Conservation (phyloP, 2,888 invertebrate species). For the Leptopterna dolabrata region DNA sequence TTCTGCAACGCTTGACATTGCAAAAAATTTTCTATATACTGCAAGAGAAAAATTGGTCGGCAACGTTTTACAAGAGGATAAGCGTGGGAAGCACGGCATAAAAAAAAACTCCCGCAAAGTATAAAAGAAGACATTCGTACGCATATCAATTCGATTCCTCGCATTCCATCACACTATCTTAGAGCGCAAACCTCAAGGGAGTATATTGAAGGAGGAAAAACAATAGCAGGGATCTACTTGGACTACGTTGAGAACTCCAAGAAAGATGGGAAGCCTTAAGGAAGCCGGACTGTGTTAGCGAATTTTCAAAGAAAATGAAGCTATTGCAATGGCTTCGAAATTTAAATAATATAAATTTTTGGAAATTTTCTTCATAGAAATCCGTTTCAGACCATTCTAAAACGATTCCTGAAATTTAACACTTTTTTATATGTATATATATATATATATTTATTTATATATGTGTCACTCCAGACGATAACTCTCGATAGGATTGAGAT, state of each 20-base stretch:
- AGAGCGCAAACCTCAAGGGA: not conserved
- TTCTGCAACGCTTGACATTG: not conserved
- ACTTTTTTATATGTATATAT: too few species aligned
- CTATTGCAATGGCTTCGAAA: too few species aligned
- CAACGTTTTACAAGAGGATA: not conserved
- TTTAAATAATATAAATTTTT: too few species aligned
- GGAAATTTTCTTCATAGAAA: too few species aligned
- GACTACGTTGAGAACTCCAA: not conserved
- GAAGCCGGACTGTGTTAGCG: not conserved
- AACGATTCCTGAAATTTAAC: too few species aligned
- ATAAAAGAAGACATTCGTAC: not conserved
- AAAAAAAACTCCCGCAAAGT: slow-evolving; percentile 4
- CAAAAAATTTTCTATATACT: not conserved
- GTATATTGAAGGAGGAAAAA: slow-evolving; percentile 28
- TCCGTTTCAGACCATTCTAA: too few species aligned
- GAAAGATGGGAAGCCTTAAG: not conserved
- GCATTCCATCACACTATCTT: slow-evolving; percentile 56
- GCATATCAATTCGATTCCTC: slow-evolving; percentile 35
- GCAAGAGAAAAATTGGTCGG: not conserved
- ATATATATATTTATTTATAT: too few species aligned
- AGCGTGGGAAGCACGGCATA: slow-evolving; percentile 27
- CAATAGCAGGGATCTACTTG: not conserved
- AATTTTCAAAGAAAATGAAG: too few species aligned
- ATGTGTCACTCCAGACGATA: too few species aligned
- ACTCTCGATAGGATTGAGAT: too few species aligned